These are phyloP conservation scores for Andrena chrysosceles DNA, from an alignment of 2,888 invertebrate genomes.

Conservation along the genomic window DNA sequence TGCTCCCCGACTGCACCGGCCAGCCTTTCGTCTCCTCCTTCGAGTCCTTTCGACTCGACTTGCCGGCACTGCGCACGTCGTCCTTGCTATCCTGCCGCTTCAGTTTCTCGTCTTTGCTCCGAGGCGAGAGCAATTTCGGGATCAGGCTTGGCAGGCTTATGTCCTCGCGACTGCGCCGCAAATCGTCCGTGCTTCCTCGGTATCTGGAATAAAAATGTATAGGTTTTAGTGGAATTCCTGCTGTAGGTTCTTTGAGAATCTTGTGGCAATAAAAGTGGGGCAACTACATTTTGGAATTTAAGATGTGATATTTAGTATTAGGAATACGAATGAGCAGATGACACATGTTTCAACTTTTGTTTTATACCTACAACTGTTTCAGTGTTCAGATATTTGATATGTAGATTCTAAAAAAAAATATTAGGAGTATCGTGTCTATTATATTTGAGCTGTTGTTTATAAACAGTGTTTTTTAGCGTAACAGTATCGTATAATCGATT, in stretches of 20 bases:
- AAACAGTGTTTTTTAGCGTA: background rate
- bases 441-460: background rate
- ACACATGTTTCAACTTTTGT: no score
- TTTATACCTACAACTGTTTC: no score
- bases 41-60: slow-evolving; percentile 43
- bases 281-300: no score
- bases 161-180: slow-evolving; percentile 82
- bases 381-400: no score
- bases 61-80: slow-evolving; percentile 74
- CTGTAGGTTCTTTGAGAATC: no score
- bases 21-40: slow-evolving; percentile 56
- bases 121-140: slow-evolving; percentile 81
- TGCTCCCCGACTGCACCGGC: slow-evolving; percentile 27
- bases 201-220: slow-evolving; percentile 72
- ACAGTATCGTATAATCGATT: background rate
- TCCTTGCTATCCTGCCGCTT: slow-evolving; percentile 82
- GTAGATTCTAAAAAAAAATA: background rate
- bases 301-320: no score
- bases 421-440: no score
- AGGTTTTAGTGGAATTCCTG: background rate
- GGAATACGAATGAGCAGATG: no score
- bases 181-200: slow-evolving; percentile 82
- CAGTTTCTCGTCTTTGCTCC: slow-evolving; percentile 79
- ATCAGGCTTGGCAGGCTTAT: slow-evolving; percentile 82
- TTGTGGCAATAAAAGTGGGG: no score